These are phyloP conservation scores for Chrysodeixis includens DNA, from an alignment of 2,888 invertebrate species.

Conservation along the genomic window DNA sequence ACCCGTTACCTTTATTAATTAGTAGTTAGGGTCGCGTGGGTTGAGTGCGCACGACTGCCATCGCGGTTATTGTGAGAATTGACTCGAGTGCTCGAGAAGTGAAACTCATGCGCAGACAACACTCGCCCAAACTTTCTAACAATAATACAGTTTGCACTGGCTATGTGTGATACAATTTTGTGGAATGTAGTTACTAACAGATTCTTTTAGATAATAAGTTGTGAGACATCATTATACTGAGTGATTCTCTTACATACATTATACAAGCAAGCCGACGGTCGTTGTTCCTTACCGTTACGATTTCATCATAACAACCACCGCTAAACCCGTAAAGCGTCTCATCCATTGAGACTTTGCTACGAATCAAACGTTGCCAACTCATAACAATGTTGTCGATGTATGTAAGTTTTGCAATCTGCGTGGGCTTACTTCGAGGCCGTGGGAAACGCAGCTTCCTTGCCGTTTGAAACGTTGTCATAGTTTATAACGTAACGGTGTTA, in stretches of 20 bases:
- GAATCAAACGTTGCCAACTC: slow-evolving; percentile 53
- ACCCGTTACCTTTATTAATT: slow-evolving; percentile 82
- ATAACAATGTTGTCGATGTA: slow-evolving; percentile 68
- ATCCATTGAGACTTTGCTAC: slow-evolving; percentile 46
- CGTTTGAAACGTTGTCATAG: slow-evolving; percentile 64
- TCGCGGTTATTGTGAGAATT: slow-evolving; percentile 74
- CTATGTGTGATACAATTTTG: slow-evolving; percentile 21
- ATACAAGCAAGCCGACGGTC: slow-evolving; percentile 26
- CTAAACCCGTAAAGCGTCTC: slow-evolving; percentile 40
- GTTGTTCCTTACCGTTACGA: slow-evolving; percentile 45
- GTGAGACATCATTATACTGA: slow-evolving; percentile 16
- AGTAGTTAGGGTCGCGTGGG: slow-evolving; percentile 78
- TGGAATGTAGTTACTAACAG: slow-evolving; percentile 17
- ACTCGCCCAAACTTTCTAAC: slow-evolving; percentile 64
- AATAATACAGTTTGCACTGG: slow-evolving; percentile 26
- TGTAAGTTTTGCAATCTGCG: slow-evolving; percentile 69
- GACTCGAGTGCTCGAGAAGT: slow-evolving; percentile 67
- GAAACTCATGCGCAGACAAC: slow-evolving; percentile 64
- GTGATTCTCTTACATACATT: slow-evolving; percentile 19
- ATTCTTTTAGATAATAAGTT: slow-evolving; percentile 10
- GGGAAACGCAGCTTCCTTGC: slow-evolving; percentile 76
- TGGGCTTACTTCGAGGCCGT: slow-evolving; percentile 76
- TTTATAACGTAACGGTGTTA: slow-evolving; percentile 79
- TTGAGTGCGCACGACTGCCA: slow-evolving; percentile 72
- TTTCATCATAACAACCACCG: slow-evolving; percentile 45